Conservation (phyloP, 2,797 vertebrate genomes). For the Mus minutoides region DNA sequence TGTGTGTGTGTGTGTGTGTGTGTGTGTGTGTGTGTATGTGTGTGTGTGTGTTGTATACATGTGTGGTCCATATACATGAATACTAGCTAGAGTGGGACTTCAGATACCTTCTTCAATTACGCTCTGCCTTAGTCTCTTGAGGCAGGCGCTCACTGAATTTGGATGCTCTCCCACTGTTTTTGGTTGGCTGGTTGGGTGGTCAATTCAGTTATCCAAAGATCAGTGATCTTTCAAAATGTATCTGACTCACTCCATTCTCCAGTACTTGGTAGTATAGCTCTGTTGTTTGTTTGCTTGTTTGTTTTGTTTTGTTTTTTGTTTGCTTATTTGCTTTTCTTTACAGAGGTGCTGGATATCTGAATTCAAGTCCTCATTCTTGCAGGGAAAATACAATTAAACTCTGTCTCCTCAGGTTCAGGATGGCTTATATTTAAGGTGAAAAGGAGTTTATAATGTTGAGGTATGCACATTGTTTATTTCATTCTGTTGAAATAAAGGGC, state of each 20-base stretch:
- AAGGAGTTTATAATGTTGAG: neutral
- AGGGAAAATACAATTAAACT: neutral
- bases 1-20: neutral
- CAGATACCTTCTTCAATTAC: neutral
- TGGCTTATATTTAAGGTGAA: neutral
- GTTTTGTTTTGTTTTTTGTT: neutral
- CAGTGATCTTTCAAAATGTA: neutral
- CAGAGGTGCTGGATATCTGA: neutral
- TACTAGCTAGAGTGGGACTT: neutral
- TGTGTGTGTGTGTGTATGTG: neutral
- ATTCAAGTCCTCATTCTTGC: neutral
- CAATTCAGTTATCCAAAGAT: no score
- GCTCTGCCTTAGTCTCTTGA: neutral
- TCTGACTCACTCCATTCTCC: neutral
- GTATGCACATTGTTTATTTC: neutral
- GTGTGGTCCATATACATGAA: neutral
- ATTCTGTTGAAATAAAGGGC: neutral
- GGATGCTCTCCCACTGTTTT: neutral
- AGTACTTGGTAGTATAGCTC: neutral
- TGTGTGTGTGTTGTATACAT: neutral
- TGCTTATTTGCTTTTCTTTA: neutral
- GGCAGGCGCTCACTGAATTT: neutral
- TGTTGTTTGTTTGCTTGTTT: neutral
- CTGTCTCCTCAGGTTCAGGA: neutral
- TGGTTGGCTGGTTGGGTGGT: neutral